Percentiles rank a stretch among this genome's conserved stretches.
These are phyloP conservation scores for Corythoichthys haematopterus DNA, from an alignment of 2,113 vertebrate species.

Conservation along the genomic window DNA sequence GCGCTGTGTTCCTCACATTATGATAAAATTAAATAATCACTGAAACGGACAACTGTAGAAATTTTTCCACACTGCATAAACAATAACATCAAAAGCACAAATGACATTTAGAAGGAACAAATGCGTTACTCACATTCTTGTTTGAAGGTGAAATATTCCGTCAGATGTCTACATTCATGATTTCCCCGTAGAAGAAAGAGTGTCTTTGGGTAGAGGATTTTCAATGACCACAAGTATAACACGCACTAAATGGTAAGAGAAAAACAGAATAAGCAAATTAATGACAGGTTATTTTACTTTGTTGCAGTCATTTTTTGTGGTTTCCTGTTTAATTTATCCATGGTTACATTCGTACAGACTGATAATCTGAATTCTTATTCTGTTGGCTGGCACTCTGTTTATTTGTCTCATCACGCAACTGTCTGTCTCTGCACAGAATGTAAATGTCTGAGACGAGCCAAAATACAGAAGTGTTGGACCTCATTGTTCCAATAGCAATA, in stretches of 20 bases:
- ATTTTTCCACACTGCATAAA: not conserved
- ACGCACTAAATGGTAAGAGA: slow-evolving; percentile 65
- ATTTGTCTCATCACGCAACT: not conserved
- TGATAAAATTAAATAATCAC: not conserved
- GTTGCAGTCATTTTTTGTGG: no score
- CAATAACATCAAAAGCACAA: not conserved
- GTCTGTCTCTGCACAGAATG: not conserved
- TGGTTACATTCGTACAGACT: not conserved
- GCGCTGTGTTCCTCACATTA: not conserved
- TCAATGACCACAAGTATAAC: slow-evolving; percentile 80
- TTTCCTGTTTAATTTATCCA: no score
- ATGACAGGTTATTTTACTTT: not conserved
- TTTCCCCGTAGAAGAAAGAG: slow-evolving; percentile 80
- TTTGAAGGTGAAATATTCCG: slow-evolving; percentile 84
- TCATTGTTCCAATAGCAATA: not conserved
- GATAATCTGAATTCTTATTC: not conserved
- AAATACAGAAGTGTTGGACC: not conserved
- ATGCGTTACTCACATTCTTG: slow-evolving; percentile 78
- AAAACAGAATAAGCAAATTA: not conserved
- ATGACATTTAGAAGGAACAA: not conserved
- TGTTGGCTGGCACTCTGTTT: no score
- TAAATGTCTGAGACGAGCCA: not conserved
- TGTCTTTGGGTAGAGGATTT: slow-evolving; percentile 82
- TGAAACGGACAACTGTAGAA: not conserved
- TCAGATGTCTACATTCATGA: slow-evolving; percentile 83